phyloP scores from a whole-genome alignment of 2,888 invertebrate genomes.

The Drosophila anomalata region DNA sequence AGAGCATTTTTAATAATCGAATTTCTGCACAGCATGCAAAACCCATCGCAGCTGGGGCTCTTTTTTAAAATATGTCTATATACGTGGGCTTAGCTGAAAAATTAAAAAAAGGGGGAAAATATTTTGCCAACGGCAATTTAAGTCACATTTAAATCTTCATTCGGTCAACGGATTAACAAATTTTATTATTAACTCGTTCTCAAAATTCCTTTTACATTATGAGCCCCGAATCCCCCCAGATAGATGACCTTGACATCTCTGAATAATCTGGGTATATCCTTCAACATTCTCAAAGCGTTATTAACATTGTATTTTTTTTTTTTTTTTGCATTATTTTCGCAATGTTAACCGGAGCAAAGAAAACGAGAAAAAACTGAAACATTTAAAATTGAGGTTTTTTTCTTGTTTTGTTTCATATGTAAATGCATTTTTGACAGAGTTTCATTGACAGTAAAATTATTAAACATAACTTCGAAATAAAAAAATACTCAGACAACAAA shows the following conservation, averaged over 20 bases:
- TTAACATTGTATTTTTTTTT: slow-evolving; percentile 10
- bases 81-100: slow-evolving; percentile 24
- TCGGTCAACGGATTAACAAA: slow-evolving; percentile 7
- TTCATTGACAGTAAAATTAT: slow-evolving; percentile 60
- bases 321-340: slow-evolving; percentile 13
- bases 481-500: slow-evolving; percentile 25
- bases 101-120: slow-evolving; percentile 4
- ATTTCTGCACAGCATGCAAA: slow-evolving; percentile 28
- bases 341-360: slow-evolving; percentile 6
- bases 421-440: slow-evolving; percentile 62
- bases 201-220: slow-evolving; percentile 23
- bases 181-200: slow-evolving; percentile 6
- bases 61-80: slow-evolving; percentile 22
- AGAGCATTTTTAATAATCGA: slow-evolving; percentile 11
- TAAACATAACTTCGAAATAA: slow-evolving; percentile 55
- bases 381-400: slow-evolving; percentile 48
- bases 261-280: slow-evolving; percentile 30
- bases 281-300: slow-evolving; percentile 34
- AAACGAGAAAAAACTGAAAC: slow-evolving; percentile 21
- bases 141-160: slow-evolving; percentile 15
- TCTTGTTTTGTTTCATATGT: slow-evolving; percentile 54
- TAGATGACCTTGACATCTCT: slow-evolving; percentile 36
- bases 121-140: slow-evolving; percentile 23
- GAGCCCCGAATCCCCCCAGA: slow-evolving; percentile 1
- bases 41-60: slow-evolving; percentile 24